Conservation (phyloP, 2,888 invertebrate species). For the Archips crataeganus region DNA sequence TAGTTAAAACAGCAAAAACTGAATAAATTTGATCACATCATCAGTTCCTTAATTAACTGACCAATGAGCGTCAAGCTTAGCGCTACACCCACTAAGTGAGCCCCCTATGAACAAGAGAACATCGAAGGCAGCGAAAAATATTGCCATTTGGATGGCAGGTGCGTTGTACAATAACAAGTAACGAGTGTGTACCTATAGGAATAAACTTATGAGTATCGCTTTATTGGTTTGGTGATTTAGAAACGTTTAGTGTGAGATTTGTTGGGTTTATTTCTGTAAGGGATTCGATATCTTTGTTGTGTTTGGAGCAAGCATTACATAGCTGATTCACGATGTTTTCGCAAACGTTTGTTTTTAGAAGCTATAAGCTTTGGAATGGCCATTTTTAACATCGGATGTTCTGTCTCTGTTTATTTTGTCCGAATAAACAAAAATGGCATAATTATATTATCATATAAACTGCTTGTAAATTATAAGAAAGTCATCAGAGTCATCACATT, state of each 20-base stretch:
- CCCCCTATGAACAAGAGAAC: constrained; percentile 52
- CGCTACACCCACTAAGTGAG: constrained; percentile 43
- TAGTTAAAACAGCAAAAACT: neutral
- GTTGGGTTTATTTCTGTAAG: constrained; percentile 4
- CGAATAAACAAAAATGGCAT: no score
- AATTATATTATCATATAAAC: no score
- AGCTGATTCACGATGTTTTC: neutral
- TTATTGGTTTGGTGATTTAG: constrained; percentile 54
- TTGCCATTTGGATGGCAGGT: constrained; percentile 70
- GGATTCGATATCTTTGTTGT: neutral
- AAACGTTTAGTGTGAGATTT: constrained; percentile 51
- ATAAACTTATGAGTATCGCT: constrained; percentile 61
- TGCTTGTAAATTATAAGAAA: no score
- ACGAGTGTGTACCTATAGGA: constrained; percentile 46
- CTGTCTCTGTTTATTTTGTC: no score
- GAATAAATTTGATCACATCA: neutral
- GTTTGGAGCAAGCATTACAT: neutral
- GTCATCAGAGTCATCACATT: no score
- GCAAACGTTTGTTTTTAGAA: neutral
- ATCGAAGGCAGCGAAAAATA: constrained; percentile 64
- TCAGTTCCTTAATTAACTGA: neutral
- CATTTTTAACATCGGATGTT: no score
- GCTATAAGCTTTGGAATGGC: no score
- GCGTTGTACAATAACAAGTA: constrained; percentile 62
- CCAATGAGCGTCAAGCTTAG: constrained; percentile 27